Conservation (phyloP, 1,140 invertebrate species). For the Orius laevigatus region DNA sequence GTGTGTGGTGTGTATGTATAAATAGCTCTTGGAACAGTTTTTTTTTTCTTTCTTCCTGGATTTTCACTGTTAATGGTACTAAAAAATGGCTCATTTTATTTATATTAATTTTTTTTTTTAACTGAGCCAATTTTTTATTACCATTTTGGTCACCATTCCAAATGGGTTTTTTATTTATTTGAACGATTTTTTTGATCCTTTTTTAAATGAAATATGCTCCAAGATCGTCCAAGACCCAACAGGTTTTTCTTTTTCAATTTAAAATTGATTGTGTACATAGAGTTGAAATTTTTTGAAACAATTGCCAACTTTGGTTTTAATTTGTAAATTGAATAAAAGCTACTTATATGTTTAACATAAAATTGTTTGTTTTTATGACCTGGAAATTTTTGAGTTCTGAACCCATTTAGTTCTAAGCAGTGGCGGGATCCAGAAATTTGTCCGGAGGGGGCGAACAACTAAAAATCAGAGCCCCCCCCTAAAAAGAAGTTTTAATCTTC, state of each 20-base stretch:
- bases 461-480: no score
- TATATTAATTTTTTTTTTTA: constrained; percentile 1
- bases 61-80: constrained; percentile 2
- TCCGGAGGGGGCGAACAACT: no score
- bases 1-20: constrained; percentile 14
- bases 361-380: constrained; percentile 4
- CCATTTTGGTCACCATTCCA: constrained; percentile 5
- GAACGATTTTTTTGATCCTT: constrained; percentile 3
- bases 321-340: constrained; percentile 18
- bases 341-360: constrained; percentile 17
- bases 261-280: constrained; percentile 14
- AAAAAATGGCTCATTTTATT: constrained; percentile 1
- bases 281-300: constrained; percentile 5
- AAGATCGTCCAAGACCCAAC: constrained; percentile 14
- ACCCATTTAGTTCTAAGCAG: no score
- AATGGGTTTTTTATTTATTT: constrained; percentile 2
- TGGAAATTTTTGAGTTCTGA: no score
- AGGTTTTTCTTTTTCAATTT: constrained; percentile 8
- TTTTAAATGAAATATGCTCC: background rate
- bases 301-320: constrained; percentile 15
- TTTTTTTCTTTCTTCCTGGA: constrained; percentile 1
- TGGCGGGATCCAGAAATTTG: no score
- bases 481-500: no score
- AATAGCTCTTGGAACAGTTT: constrained; percentile 9
- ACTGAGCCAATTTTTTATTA: constrained; percentile 2